Conservation (phyloP, 2,113 vertebrate species). For the Platichthys flesus region DNA sequence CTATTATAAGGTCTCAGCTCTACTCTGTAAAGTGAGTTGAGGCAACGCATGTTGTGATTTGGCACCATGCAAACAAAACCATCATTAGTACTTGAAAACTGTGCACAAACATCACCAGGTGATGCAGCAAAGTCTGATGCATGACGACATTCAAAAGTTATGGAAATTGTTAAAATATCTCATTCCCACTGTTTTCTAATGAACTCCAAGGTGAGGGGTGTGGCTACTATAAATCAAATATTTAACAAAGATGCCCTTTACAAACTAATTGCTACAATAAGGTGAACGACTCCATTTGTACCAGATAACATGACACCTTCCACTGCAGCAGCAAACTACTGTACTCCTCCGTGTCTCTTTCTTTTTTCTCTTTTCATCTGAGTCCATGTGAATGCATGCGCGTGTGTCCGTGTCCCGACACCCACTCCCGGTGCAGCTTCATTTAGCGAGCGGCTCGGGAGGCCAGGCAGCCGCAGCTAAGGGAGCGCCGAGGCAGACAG, state of each 20-base stretch:
- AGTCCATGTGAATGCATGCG: conserved; percentile 3
- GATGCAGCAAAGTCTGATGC: too few relatives aligned
- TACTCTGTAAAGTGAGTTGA: too few relatives aligned
- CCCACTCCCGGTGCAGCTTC: conserved; percentile 49
- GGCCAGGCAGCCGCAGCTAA: conserved; percentile 30
- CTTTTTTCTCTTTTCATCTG: neutral
- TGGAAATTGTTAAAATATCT: too few relatives aligned
- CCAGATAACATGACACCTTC: conserved; percentile 11
- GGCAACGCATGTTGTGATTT: too few relatives aligned
- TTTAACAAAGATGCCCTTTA: too few relatives aligned
- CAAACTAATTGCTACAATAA: too few relatives aligned
- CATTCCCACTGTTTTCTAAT: too few relatives aligned
- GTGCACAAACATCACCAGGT: too few relatives aligned
- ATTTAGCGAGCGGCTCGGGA: conserved; percentile 59
- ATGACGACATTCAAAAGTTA: neutral
- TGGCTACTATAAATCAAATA: neutral
- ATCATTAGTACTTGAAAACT: neutral
- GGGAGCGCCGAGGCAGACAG: conserved; percentile 57
- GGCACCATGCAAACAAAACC: too few relatives aligned
- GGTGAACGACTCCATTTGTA: neutral
- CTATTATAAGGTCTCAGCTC: too few relatives aligned
- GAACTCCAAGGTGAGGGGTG: too few relatives aligned
- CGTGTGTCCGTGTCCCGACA: conserved; percentile 13
- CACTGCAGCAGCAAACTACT: neutral
- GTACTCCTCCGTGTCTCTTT: conserved; percentile 4